Base-by-base conservation (phyloP, 1,140 invertebrate species). In the Orussus abietinus region DNA sequence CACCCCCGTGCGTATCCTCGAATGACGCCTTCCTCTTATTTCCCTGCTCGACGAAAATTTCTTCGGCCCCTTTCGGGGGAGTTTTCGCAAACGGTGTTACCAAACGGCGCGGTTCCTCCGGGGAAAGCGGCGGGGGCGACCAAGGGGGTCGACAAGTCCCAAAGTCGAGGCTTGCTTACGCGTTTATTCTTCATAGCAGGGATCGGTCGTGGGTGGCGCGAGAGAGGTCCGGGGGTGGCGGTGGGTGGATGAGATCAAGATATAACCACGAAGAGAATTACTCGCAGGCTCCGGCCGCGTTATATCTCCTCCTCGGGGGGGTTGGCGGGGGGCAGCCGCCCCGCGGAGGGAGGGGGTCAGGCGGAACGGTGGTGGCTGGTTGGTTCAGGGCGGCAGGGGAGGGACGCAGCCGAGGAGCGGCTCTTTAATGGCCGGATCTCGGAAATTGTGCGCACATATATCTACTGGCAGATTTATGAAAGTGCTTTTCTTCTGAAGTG, bases 401-500 rank as follows among this genome's bases (percentile, higher is more conserved):
- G 51, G 38, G 60, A 55, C 40, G 62, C 53, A 57, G 56, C 55
- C 57, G 56, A 62, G 62, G 59, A 62, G 63, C 62, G 58, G 66
- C 66, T 74, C 80, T 80, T 83, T 85, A 85, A 85, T 84, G 83
- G 83, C 82, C 82, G 82, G 82, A 84, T 84, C 83, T 83, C 81
- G 83, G 83, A 84, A 85, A 85, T 85, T 85, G 82, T 84, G 82
- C 82, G 80, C 82, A 83, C 83, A 85, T 85, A 85, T 85, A 85
- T 85, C 83, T 85, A 77, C 77, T 75, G 75, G 82, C 82, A 85
- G 83, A 85, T 85, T 85, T 85, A 85, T 85, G 83, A 85, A 85
- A 85, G 82, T 84, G 82, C 83, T 75, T 75, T 75, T 75, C 72
- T 75, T 75, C 72, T 69, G 66, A 70, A 72, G 68, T 74, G 69